Evolutionary conservation across 37 sponge, comb jelly and placozoan genomes (phyloP).

Genomic region (Dysidea cf. avara): DNA sequence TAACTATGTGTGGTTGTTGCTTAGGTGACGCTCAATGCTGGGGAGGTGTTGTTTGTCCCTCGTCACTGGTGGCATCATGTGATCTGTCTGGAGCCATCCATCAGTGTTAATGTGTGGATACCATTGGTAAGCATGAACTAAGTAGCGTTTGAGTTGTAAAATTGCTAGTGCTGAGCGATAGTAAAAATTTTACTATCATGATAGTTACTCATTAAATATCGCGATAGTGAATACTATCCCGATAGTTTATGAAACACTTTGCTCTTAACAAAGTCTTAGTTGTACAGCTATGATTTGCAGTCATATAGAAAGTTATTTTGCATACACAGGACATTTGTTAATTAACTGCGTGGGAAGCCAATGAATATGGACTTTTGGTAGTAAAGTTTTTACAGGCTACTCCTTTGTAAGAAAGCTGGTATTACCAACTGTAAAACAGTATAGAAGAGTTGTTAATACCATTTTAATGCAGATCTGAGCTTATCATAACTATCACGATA

Average conservation of each 20-base stretch:
- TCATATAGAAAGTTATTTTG: too few relatives aligned
- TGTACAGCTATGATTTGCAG: too few relatives aligned
- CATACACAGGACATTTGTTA: too few relatives aligned
- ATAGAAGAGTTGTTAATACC: too few relatives aligned
- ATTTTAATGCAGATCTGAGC: too few relatives aligned
- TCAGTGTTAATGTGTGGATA: conserved; percentile 96
- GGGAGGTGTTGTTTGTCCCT: conserved; percentile 89
- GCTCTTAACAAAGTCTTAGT: too few relatives aligned
- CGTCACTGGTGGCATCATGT: conserved; percentile 98
- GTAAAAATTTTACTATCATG: background rate
- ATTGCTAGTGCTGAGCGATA: background rate
- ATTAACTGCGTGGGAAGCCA: too few relatives aligned
- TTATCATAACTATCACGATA: too few relatives aligned
- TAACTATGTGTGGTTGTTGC: too few relatives aligned
- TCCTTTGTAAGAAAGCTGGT: background rate
- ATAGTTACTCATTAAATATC: background rate
- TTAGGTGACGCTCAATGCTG: conserved; percentile 75
- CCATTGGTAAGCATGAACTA: conserved; percentile 53
- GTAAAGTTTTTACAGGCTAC: background rate
- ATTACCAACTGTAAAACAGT: too few relatives aligned
- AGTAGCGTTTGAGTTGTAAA: background rate
- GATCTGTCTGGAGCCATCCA: conserved; percentile 66
- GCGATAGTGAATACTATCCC: too few relatives aligned
- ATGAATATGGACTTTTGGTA: background rate
- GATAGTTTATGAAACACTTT: too few relatives aligned